Evolutionary conservation across 2,888 invertebrate species (phyloP).

Genomic region (Mimas tiliae): DNA sequence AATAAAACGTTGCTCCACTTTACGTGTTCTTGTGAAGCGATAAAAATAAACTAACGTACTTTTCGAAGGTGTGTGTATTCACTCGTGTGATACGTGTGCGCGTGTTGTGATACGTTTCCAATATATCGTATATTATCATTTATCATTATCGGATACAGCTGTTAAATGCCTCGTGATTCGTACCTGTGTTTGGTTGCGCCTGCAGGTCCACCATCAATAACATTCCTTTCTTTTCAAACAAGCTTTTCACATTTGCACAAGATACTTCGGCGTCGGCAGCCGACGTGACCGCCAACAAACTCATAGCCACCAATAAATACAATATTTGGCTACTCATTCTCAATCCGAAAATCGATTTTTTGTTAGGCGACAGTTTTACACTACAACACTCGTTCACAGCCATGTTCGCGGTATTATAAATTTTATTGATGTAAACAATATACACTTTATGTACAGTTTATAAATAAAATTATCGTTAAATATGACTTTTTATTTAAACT

Average conservation of each 20-base stretch:
- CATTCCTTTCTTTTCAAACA: slow-evolving; percentile 81
- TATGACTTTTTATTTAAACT: slow-evolving; percentile 46
- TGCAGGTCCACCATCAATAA: slow-evolving; percentile 76
- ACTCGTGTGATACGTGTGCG: slow-evolving; percentile 6
- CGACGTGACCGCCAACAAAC: slow-evolving; percentile 63
- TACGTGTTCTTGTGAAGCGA: slow-evolving; percentile 27
- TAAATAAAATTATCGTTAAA: slow-evolving; percentile 58
- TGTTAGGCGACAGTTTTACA: slow-evolving; percentile 79
- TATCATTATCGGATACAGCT: slow-evolving; percentile 60
- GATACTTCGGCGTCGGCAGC: slow-evolving; percentile 70
- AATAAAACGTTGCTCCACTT: slow-evolving; percentile 19
- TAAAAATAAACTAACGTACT: slow-evolving; percentile 28
- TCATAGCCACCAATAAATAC: slow-evolving; percentile 73
- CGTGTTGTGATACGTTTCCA: slow-evolving; percentile 32
- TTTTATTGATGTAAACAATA: slow-evolving; percentile 49
- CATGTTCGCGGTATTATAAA: slow-evolving; percentile 61
- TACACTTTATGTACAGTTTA: slow-evolving; percentile 56
- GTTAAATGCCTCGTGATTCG: slow-evolving; percentile 63
- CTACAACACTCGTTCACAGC: slow-evolving; percentile 81
- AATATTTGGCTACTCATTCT: slow-evolving; percentile 77
- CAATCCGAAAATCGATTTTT: slow-evolving; percentile 83
- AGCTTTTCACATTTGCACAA: slow-evolving; percentile 80
- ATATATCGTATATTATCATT: slow-evolving; percentile 59
- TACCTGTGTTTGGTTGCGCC: slow-evolving; percentile 82
- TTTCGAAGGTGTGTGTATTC: slow-evolving; percentile 9